Percentiles rank a stretch among this genome's conserved stretches.
phyloP scores from a whole-genome alignment of 2,888 invertebrate species.

The Cerceris ruficornis region DNA sequence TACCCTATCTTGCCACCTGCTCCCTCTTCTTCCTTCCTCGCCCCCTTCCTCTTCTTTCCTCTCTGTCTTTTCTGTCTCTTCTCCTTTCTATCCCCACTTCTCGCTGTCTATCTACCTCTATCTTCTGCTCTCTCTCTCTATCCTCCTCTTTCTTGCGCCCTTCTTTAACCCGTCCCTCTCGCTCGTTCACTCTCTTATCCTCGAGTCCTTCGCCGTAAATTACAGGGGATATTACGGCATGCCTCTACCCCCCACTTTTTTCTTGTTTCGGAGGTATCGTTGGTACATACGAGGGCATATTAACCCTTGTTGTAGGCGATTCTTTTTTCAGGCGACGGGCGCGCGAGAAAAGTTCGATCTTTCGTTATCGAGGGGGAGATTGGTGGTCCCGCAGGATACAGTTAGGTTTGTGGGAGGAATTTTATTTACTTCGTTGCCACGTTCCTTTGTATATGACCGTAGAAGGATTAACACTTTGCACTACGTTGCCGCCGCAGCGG shows the following conservation, averaged over 20 bases:
- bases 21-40: conserved; percentile 66
- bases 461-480: no score
- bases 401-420: no score
- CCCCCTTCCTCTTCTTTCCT: conserved; percentile 20
- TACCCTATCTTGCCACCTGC: conserved; percentile 79
- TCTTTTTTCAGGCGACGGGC: neutral
- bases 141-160: conserved; percentile 14
- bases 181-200: conserved; percentile 20
- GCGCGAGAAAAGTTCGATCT: neutral
- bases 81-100: conserved; percentile 11
- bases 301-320: conserved; percentile 21
- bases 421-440: no score
- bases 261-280: conserved; percentile 30
- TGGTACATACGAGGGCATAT: conserved; percentile 22
- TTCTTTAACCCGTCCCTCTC: neutral
- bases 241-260: conserved; percentile 21
- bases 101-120: conserved; percentile 8
- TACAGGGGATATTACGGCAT: conserved; percentile 58
- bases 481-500: no score
- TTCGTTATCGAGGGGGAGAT: neutral
- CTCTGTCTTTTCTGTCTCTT: conserved; percentile 20
- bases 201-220: conserved; percentile 57
- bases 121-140: conserved; percentile 15
- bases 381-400: no score
- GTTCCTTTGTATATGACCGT: no score